Evolutionary conservation across 64 coral and sea anemone genomes (phyloP).

Genomic region (Porites lutea): DNA sequence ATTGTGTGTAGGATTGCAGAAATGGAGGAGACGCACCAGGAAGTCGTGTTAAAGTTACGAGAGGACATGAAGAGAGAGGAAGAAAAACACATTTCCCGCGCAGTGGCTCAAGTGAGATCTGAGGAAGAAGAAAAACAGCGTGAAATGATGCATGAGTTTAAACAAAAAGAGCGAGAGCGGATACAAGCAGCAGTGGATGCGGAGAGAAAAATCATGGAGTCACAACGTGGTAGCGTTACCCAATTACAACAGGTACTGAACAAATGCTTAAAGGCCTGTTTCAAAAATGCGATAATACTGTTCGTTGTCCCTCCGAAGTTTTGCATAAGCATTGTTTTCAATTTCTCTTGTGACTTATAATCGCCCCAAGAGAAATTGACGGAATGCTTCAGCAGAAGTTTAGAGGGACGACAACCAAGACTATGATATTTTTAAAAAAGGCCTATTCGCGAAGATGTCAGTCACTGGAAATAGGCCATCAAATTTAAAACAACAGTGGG

Average conservation of each 20-base stretch:
- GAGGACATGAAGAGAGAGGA: slow-evolving; percentile 88
- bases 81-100: slow-evolving; percentile 74
- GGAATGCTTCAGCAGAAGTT: no score
- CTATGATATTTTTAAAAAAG: no score
- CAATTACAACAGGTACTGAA: slow-evolving; percentile 77
- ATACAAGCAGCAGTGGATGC: slow-evolving; percentile 87
- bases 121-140: slow-evolving; percentile 75
- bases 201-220: slow-evolving; percentile 84
- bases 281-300: no score
- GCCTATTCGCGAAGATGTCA: no score
- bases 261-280: no score
- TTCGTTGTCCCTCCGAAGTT: no score
- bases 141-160: slow-evolving; percentile 72
- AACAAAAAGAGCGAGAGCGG: slow-evolving; percentile 80
- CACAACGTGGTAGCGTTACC: slow-evolving; percentile 88
- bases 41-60: slow-evolving; percentile 76
- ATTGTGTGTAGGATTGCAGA: slow-evolving; percentile 70
- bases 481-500: no score
- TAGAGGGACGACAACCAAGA: no score
- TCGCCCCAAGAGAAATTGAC: no score
- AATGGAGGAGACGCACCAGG: slow-evolving; percentile 93
- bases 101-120: slow-evolving; percentile 67
- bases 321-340: no score
- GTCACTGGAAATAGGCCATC: no score
- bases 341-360: no score